phyloP scores from a whole-genome alignment of 1,140 invertebrate genomes.

The Contarinia nasturtii region DNA sequence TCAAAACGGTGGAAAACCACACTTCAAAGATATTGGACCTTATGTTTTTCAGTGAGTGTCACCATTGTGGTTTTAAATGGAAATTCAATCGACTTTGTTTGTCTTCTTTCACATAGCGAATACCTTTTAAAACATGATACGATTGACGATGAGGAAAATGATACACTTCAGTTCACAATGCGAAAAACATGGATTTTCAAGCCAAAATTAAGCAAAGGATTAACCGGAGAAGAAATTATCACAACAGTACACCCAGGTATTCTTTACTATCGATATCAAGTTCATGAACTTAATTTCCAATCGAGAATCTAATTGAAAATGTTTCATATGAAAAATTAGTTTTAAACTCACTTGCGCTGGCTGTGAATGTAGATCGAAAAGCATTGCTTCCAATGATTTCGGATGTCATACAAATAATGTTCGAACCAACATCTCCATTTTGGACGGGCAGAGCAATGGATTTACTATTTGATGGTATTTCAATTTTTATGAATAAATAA shows the following conservation, averaged over 20 bases:
- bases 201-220: conserved; percentile 28
- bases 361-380: conserved; percentile 31
- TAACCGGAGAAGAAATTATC: conserved; percentile 50
- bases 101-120: conserved; percentile 34
- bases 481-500: too few species aligned
- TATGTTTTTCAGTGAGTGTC: conserved; percentile 52
- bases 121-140: conserved; percentile 56
- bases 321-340: too few species aligned
- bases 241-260: conserved; percentile 31
- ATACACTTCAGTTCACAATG: conserved; percentile 45
- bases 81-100: not conserved
- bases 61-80: too few species aligned
- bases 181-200: conserved; percentile 42
- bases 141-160: conserved; percentile 42
- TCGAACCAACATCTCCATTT: conserved; percentile 37
- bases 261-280: too few species aligned
- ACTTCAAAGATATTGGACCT: conserved; percentile 51
- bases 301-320: too few species aligned
- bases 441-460: conserved; percentile 38
- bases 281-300: too few species aligned
- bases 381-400: conserved; percentile 35
- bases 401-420: conserved; percentile 37
- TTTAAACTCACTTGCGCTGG: conserved; percentile 19
- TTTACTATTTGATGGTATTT: conserved; percentile 45
- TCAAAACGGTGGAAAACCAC: conserved; percentile 36